Base-by-base conservation (phyloP, 2,113 vertebrate species). In the Coptodon bakossiorum region DNA sequence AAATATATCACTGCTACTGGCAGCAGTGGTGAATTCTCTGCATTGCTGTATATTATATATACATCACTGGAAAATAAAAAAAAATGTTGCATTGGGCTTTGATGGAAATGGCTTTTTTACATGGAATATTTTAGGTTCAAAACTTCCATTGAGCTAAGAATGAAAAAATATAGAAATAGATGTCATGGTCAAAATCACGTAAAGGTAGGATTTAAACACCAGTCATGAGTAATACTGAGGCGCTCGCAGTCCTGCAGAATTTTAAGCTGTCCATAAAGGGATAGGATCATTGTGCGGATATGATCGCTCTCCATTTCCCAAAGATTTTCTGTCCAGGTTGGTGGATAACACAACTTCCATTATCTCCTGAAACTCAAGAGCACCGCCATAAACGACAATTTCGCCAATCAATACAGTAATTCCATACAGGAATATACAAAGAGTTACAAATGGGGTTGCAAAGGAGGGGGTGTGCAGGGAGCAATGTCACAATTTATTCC, bases 351-450 rank as follows among this genome's bases (percentile, higher is more conserved):
- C 86, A 38, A 84, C 92, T 90, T 86, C 93, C 91, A 95, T 96
- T 95, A 92, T 92, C 93, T 87, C 86, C 91, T 95, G 94, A 94
- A 95, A 96, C 93, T 91, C 89, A 88, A 94, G 94, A 93, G 83
- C 89, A 80, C 43, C 10, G 68, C 91, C 91, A 90, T 93, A 93
- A 94, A 91, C 53, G 86, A 86, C 89, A 85, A 88, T 93, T 95
- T 88, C 11, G 19, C 86, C 91, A 78, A 95, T 95, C 94, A 86
- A 95, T 95, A 89, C 87, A 19, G 93, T 95, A 88, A 94, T 95
- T 94, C 96, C 88, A 95, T 94, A 93, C 93, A 71, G 91, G 91
- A 94, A 93, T 92, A 94, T 87, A 93, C 82, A 82, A 90, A 86
- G 85, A 90, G 66, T 85, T 88, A 84, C 61, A 93, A 91, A 91